Evolutionary conservation across 2,797 vertebrate genomes (phyloP).

Genomic region (Pagetopsis macropterus): DNA sequence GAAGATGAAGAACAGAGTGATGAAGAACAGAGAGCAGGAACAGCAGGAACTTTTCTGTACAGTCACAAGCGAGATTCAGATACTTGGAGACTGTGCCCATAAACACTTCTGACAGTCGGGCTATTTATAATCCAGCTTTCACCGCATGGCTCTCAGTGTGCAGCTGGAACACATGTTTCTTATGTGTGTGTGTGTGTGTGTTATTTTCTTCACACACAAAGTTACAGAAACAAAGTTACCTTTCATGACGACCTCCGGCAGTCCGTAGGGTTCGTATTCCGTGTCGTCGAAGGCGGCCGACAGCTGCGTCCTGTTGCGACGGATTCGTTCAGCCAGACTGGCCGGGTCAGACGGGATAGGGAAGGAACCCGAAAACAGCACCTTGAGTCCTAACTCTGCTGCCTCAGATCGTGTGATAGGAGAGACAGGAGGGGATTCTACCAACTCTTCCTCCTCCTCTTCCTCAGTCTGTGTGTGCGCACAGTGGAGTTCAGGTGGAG

Average conservation of each 20-base stretch:
- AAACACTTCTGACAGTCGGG: background rate
- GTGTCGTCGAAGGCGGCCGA: conserved; percentile 87
- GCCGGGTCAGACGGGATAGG: conserved; percentile 82
- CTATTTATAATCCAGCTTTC: background rate
- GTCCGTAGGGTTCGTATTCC: conserved; percentile 87
- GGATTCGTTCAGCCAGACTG: conserved; percentile 81
- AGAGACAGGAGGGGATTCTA: conserved; percentile 57
- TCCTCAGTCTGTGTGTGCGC: conserved; percentile 74
- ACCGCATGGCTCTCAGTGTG: too few relatives aligned
- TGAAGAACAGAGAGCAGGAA: background rate
- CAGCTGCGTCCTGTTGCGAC: conserved; percentile 79
- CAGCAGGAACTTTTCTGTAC: background rate
- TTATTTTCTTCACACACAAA: background rate
- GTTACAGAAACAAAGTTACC: conserved; percentile 62
- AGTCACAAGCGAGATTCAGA: background rate
- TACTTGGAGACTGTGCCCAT: background rate
- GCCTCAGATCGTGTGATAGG: background rate
- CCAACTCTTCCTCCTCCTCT: conserved; percentile 31
- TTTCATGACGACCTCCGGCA: conserved; percentile 89
- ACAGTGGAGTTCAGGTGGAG: conserved; percentile 36
- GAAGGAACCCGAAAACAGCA: conserved; percentile 77
- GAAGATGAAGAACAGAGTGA: background rate
- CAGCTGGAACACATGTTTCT: background rate
- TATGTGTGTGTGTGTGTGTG: too few relatives aligned
- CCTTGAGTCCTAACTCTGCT: conserved; percentile 27